Percentiles rank a stretch among this genome's conserved stretches.
These are phyloP conservation scores for Sycophaga agraensis DNA, from an alignment of 1,140 invertebrate genomes.

Conservation along the genomic window DNA sequence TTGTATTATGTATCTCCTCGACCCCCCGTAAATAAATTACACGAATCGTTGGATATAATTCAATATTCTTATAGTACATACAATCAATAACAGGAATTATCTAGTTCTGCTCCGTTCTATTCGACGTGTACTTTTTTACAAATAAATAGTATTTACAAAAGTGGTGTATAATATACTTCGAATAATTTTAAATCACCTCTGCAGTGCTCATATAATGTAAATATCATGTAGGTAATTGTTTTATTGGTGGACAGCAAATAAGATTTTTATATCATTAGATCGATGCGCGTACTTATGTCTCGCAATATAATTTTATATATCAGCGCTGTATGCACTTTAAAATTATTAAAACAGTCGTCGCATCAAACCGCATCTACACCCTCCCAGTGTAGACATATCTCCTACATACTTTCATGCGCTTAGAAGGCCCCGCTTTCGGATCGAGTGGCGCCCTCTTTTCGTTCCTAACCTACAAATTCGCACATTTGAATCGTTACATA, in stretches of 20 bases:
- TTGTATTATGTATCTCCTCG: background rate
- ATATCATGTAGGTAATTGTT: background rate
- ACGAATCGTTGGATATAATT: background rate
- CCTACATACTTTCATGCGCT: conserved; percentile 26
- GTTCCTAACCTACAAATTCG: conserved; percentile 2
- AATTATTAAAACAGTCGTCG: background rate
- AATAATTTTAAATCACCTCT: background rate
- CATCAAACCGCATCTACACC: background rate
- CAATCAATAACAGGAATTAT: too few species aligned
- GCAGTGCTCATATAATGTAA: background rate
- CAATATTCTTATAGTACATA: too few species aligned
- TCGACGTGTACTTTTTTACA: conserved; percentile 15
- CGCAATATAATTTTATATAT: too few species aligned
- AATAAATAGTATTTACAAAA: conserved; percentile 22
- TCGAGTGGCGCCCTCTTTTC: conserved; percentile 11
- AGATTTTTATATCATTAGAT: background rate
- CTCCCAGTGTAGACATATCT: background rate
- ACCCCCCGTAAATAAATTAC: background rate
- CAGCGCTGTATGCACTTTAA: too few species aligned
- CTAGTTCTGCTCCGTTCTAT: too few species aligned
- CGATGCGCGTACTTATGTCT: background rate
- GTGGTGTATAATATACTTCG: conserved; percentile 1
- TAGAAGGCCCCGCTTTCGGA: background rate
- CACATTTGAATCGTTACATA: too few species aligned
- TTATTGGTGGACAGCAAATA: conserved; percentile 23